Evolutionary conservation across 2,113 vertebrate genomes (phyloP).

Genomic region (Ageneiosus marmoratus): DNA sequence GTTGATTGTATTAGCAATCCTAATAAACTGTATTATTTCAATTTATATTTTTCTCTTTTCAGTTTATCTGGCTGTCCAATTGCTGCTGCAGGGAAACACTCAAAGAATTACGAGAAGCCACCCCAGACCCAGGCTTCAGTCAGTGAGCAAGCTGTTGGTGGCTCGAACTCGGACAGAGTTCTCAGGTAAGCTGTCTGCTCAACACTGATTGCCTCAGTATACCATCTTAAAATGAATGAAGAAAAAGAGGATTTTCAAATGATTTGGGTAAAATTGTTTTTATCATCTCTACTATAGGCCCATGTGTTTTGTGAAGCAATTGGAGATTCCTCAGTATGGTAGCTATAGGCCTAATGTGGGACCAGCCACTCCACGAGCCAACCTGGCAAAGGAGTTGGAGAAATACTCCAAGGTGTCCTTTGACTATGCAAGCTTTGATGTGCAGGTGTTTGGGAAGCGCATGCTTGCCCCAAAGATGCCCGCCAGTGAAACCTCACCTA

Average conservation of each 20-base stretch:
- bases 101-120: conserved; percentile 92
- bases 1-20: neutral
- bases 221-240: neutral
- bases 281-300: conserved; percentile 73
- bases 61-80: conserved; percentile 98
- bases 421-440: conserved; percentile 99
- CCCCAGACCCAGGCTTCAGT: conserved; percentile 72
- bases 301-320: conserved; percentile 99
- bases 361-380: conserved; percentile 90
- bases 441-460: conserved; percentile 99
- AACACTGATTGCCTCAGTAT: neutral
- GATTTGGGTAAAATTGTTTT: neutral
- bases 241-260: neutral
- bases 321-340: conserved; percentile 95
- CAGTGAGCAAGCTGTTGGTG: conserved; percentile 79
- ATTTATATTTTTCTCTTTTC: conserved; percentile 28
- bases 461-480: conserved; percentile 97
- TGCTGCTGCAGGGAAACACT: conserved; percentile 91
- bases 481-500: conserved; percentile 91
- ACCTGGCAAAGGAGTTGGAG: conserved; percentile 98
- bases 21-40: conserved; percentile 11
- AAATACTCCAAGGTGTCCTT: conserved; percentile 99
- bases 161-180: conserved; percentile 89
- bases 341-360: conserved; percentile 89
- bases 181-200: conserved; percentile 80